Conservation (phyloP, 2,113 vertebrate genomes). For the Pristiophorus japonicus region DNA sequence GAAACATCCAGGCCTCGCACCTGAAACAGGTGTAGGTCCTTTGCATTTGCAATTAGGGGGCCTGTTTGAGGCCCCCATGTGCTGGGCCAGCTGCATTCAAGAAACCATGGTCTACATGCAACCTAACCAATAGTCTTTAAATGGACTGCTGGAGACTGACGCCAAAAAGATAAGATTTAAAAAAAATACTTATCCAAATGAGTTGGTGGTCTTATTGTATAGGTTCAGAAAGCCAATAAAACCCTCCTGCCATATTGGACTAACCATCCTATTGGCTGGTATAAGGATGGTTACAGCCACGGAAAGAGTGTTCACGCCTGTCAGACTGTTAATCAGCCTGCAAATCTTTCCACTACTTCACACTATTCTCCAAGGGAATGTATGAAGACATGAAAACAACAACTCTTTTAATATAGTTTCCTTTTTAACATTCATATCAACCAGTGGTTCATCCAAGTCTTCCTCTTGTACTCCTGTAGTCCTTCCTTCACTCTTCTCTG, state of each 20-base stretch:
- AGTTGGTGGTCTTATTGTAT: background rate
- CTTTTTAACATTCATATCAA: background rate
- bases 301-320: constrained; percentile 24
- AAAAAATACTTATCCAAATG: background rate
- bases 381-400: constrained; percentile 20
- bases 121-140: background rate
- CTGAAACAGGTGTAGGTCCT: background rate
- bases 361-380: constrained; percentile 4
- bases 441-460: background rate
- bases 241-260: background rate
- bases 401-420: constrained; percentile 24
- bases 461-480: background rate
- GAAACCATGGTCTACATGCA: background rate
- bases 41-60: background rate
- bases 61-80: background rate
- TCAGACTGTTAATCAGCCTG: constrained; percentile 30
- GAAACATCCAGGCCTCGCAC: background rate
- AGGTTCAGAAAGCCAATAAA: background rate
- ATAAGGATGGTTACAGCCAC: background rate
- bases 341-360: constrained; percentile 32
- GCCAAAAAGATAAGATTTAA: background rate
- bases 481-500: constrained; percentile 2
- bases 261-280: constrained; percentile 3
- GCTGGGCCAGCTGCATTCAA: background rate
- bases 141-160: background rate